Percentiles rank a stretch among this genome's conserved stretches.
Conservation (phyloP, 1,140 invertebrate species). For the Mactra quadrangularis region DNA sequence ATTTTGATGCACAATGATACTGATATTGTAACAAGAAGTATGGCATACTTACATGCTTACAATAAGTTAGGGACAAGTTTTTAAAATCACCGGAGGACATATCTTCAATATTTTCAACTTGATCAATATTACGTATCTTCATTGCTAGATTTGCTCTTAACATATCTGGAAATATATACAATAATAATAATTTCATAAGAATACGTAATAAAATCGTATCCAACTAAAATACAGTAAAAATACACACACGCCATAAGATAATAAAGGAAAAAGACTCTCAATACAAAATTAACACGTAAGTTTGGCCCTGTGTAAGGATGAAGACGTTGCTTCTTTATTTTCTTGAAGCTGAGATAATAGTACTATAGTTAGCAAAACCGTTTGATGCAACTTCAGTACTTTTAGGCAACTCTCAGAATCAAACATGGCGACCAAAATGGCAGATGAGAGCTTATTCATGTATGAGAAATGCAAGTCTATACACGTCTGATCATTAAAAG, state of each 20-base stretch:
- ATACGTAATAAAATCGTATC: background rate
- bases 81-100: conserved; percentile 25
- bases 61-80: conserved; percentile 13
- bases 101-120: conserved; percentile 30
- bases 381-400: too few species aligned
- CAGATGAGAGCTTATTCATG: too few species aligned
- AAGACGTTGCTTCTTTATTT: background rate
- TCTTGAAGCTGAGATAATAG: too few species aligned
- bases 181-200: background rate
- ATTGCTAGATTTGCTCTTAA: conserved; percentile 39
- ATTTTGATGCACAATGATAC: too few species aligned
- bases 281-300: background rate
- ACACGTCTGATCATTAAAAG: too few species aligned
- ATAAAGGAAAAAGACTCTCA: background rate
- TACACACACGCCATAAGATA: background rate
- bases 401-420: too few species aligned
- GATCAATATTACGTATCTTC: conserved; percentile 43
- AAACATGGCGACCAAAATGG: too few species aligned
- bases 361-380: too few species aligned
- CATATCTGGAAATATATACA: conserved; percentile 25
- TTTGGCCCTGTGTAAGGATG: background rate
- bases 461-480: too few species aligned
- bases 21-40: too few species aligned
- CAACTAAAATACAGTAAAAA: background rate
- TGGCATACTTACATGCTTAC: conserved; percentile 39